Evolutionary conservation across 2,113 vertebrate species (phyloP), one percentile per base, ranked within the genome.

Genomic region (Brevimyrus niger): DNA sequence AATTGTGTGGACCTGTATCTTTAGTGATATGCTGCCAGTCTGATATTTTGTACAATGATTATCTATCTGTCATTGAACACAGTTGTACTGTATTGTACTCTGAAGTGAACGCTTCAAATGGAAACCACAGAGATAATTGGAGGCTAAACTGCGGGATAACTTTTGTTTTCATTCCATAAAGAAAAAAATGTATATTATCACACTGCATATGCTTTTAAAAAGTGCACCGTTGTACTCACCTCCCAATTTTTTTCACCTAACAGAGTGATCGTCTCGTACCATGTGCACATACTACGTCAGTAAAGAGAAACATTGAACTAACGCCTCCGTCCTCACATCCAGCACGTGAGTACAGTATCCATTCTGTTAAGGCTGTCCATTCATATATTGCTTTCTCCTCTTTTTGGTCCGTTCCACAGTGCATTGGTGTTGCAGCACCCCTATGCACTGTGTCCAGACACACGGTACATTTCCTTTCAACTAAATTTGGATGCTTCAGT

Each of bases 301-400:
- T 85, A 46, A 85, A 85, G 44, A n/a, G 23, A n/a, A 85, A 42
- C 4, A 9, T 38, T 92, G 23, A 3, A 80, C 3, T 69, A 93
- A 1, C 90, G 92, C 0, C 87, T 19, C 3, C 23, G 89, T 10
- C 80, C 92, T 27, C 17, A 87, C 84, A 38, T 80, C 31, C 35
- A 8, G 35, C 11, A 42, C 1, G 73, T 80, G 73, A 80, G 73
- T 80, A 42, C 13, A 80, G 5, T 15, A 38, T 80, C 4, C 17
- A 19, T 42, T 80, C 61, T 31, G 27, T 4, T 69, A 69, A 69
- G 10, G 3, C n/a, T 69, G 10, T 69, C n/a, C 10, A 31, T 69
- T 69, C n/a, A 31, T 31, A 69, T 10, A 2, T 80, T 80, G 35
- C 17, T 42, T 80, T 80, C 1, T 35, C 31, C 69, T 38, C 5